Evolutionary conservation across 2,888 invertebrate genomes (phyloP).

Genomic region (Eupsilia transversa): DNA sequence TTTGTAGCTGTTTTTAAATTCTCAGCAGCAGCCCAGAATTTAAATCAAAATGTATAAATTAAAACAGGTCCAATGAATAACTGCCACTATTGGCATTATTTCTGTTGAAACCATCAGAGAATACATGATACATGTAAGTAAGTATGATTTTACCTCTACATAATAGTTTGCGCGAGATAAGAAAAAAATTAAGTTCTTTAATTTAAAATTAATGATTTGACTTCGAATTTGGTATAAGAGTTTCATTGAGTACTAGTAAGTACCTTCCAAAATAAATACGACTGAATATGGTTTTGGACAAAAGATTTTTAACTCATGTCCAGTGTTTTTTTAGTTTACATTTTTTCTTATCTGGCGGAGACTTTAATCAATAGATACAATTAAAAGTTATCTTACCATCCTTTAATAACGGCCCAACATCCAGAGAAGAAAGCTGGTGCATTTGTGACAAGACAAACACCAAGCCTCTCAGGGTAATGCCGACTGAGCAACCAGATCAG

Average conservation of each 20-base stretch:
- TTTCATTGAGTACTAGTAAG: too few species aligned
- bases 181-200: too few species aligned
- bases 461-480: conserved; percentile 95
- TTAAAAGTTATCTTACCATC: conserved; percentile 89
- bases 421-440: conserved; percentile 94
- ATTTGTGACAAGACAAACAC: conserved; percentile 94
- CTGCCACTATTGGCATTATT: background rate
- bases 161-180: too few species aligned
- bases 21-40: background rate
- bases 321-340: too few species aligned
- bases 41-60: background rate
- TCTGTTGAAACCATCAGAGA: background rate
- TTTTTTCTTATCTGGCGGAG: too few species aligned
- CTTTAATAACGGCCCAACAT: conserved; percentile 94
- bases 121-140: too few species aligned
- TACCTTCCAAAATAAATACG: too few species aligned
- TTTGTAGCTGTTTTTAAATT: background rate
- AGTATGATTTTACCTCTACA: background rate
- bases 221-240: too few species aligned
- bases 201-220: too few species aligned
- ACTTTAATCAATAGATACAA: too few species aligned
- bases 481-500: conserved; percentile 94
- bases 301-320: too few species aligned
- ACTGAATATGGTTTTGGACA: too few species aligned
- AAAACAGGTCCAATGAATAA: conserved; percentile 2